Evolutionary conservation across 92 coral and sea anemone species (phyloP).

Genomic region (Paramuricea clavata): DNA sequence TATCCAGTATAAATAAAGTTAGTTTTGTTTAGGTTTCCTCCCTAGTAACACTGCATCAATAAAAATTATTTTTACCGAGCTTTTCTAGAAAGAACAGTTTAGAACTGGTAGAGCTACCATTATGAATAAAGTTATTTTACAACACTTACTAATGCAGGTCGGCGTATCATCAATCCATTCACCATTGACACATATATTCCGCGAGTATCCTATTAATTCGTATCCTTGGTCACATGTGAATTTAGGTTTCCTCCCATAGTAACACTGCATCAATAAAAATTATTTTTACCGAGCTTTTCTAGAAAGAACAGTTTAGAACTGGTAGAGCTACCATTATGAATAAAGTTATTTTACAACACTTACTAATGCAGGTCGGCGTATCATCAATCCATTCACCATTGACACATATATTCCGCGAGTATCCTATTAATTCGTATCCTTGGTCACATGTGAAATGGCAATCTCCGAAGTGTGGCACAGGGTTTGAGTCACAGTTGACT

Average conservation of each 20-base stretch:
- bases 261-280: too few species aligned
- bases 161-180: constrained; percentile 14
- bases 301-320: too few species aligned
- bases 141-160: neutral
- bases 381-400: neutral
- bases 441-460: neutral
- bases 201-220: neutral
- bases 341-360: neutral
- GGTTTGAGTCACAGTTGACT: neutral
- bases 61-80: too few species aligned
- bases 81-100: too few species aligned
- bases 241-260: too few species aligned
- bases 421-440: neutral
- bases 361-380: neutral
- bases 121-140: neutral
- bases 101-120: too few species aligned
- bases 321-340: neutral
- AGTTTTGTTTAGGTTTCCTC: too few species aligned
- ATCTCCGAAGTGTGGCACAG: neutral
- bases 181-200: neutral
- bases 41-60: too few species aligned
- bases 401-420: neutral
- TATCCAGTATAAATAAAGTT: too few species aligned
- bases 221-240: constrained; percentile 3
- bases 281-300: too few species aligned